These are phyloP conservation scores for Drosophila murphyi DNA, from an alignment of 1,140 invertebrate genomes.

Conservation along the genomic window DNA sequence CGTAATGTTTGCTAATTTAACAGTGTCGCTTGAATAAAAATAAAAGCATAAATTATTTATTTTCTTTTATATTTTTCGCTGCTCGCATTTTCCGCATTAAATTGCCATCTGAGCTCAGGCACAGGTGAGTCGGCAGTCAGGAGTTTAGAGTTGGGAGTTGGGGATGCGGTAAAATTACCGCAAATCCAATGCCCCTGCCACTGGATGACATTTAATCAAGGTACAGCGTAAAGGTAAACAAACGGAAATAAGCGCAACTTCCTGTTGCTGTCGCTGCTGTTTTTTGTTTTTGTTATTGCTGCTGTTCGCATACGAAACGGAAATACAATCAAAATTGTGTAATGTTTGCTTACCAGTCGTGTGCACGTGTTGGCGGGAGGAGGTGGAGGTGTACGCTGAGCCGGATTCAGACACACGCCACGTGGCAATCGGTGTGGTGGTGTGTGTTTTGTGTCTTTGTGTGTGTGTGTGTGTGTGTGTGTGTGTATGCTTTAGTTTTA, in stretches of 20 bases:
- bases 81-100: conserved; percentile 32
- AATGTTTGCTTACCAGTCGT: conserved; percentile 69
- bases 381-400: background rate
- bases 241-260: conserved; percentile 83
- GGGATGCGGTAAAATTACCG: conserved; percentile 12
- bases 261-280: conserved; percentile 63
- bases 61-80: conserved; percentile 14
- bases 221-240: conserved; percentile 79
- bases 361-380: background rate
- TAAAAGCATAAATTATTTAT: conserved; percentile 40
- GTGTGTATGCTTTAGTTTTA: conserved; percentile 22
- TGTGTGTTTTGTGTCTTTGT: background rate
- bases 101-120: conserved; percentile 15
- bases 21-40: conserved; percentile 16
- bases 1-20: conserved; percentile 29
- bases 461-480: background rate
- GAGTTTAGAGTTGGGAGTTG: background rate
- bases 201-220: conserved; percentile 78
- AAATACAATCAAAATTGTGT: conserved; percentile 82
- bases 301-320: conserved; percentile 74
- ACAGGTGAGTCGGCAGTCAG: background rate
- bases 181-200: conserved; percentile 30
- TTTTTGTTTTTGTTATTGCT: conserved; percentile 50
- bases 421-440: conserved; percentile 4
- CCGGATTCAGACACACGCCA: conserved; percentile 1